Evolutionary conservation across 2,113 vertebrate genomes (phyloP).

Genomic region (Elephantulus edwardii): DNA sequence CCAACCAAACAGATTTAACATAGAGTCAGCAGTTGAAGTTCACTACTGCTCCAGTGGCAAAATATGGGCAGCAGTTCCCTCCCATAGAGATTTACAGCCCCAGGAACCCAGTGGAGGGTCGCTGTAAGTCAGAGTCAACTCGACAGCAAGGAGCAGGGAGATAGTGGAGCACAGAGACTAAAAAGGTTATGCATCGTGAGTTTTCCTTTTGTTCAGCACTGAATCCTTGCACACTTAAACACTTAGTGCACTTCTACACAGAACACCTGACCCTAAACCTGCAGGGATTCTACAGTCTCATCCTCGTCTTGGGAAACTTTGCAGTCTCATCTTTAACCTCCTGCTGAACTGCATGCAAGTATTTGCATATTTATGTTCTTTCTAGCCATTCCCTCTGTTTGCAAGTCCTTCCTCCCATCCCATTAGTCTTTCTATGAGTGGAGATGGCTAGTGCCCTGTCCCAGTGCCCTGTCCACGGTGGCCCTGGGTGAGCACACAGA

Average conservation of each 20-base stretch:
- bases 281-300: too few relatives aligned
- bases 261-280: fast-evolving
- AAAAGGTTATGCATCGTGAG: background rate
- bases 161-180: too few relatives aligned
- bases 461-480: too few relatives aligned
- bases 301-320: background rate
- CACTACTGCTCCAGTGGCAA: too few relatives aligned
- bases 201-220: background rate
- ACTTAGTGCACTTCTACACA: too few relatives aligned
- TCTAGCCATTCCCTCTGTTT: background rate
- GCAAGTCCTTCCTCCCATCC: background rate
- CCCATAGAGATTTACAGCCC: too few relatives aligned
- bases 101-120: too few relatives aligned
- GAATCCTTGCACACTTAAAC: background rate
- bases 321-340: background rate
- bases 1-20: too few relatives aligned
- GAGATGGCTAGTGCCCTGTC: background rate
- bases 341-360: background rate
- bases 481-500: background rate
- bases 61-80: too few relatives aligned
- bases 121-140: too few relatives aligned
- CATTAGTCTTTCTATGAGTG: background rate
- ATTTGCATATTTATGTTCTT: fast-evolving
- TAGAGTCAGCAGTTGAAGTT: too few relatives aligned
- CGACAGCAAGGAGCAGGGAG: too few relatives aligned